phyloP scores from a whole-genome alignment of 92 coral and sea anemone genomes.

The Scolanthus callimorphus region DNA sequence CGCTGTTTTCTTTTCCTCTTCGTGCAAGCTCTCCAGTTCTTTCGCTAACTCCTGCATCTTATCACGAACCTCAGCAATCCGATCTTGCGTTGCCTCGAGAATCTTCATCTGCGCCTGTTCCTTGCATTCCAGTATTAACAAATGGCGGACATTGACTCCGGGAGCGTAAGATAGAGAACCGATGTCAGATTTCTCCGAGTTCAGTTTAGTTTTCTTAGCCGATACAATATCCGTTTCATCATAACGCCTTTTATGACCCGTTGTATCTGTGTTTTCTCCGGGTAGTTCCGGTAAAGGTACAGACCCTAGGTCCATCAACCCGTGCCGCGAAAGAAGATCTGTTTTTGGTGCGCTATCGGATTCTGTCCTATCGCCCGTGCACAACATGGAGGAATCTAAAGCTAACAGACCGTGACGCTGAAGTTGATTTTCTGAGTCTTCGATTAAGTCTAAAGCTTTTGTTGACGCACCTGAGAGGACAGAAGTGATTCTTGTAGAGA shows the following conservation, averaged over 20 bases:
- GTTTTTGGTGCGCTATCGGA: background rate
- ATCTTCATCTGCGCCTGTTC: conserved; percentile 81
- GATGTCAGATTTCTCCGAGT: conserved; percentile 13
- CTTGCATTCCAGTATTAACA: conserved; percentile 81
- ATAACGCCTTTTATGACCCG: conserved; percentile 4
- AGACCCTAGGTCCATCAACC: conserved; percentile 41
- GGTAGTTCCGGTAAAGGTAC: background rate
- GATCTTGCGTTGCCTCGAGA: conserved; percentile 59
- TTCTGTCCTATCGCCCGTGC: background rate
- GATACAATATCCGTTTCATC: conserved; percentile 1
- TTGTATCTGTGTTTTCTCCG: background rate
- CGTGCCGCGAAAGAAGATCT: conserved; percentile 15
- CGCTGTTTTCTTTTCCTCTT: conserved; percentile 73
- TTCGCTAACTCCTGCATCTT: conserved; percentile 79
- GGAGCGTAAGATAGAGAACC: conserved; percentile 35
- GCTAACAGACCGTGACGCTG: conserved; percentile 35
- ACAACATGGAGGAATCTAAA: conserved; percentile 4
- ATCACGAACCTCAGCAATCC: conserved; percentile 56
- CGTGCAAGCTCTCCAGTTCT: conserved; percentile 75
- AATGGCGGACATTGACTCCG: conserved; percentile 70
- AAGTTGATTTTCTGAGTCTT: conserved; percentile 4
- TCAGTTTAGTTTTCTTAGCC: conserved; percentile 35
- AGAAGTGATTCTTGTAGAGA: background rate
- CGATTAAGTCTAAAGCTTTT: too few species aligned
- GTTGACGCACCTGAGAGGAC: background rate